Evolutionary conservation across 2,113 vertebrate genomes (phyloP), one percentile per base, ranked within the genome.

Genomic region (Archocentrus centrarchus): DNA sequence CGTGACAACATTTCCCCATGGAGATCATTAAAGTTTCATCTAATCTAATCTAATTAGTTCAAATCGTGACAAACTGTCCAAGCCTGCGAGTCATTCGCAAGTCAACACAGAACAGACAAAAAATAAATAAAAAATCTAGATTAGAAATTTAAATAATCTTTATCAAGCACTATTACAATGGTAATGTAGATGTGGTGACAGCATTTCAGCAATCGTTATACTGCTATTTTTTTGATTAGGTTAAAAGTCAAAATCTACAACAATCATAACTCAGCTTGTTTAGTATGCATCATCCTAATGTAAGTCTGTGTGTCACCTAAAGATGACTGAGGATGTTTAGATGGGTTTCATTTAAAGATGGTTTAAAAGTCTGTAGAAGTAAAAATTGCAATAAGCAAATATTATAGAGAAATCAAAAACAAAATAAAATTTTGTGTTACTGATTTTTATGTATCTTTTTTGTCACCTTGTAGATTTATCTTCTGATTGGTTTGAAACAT

Each of bases 1-100:
- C 76, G 84, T 91, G 86, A 85, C 20, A 84, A 76, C 76, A 84
- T 86, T 68, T 91, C 93, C 94, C 93, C 37, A 58, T 44, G 92
- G 92, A 90, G 82, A 89, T 91, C 86, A 93, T 93, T 94, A 93
- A 94, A 93, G 77, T 93, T 93, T 93, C 60, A 93, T 90, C 86
- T 88, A 84, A 91, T 93, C 92, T 87, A 84, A 86, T 94, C 85
- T 90, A 89, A 93, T 94, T 92, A 93, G 84, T 81, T 80, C 84
- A 89, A 68, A 66, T 85, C 63, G 82, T 92, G 91, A 88, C 90
- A 89, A 81, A 70, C 66, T 82, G 85, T 79, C 85, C 79, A 85
- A 60, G 30, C 37, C 75, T 78, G 27, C 15, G 18, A 53, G 57
- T 14, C 37, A 63, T 63, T 22, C 47, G 27, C 18, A 15, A 24